Conservation (phyloP, 2,888 invertebrate species). For the Pyrocoelia pectoralis region DNA sequence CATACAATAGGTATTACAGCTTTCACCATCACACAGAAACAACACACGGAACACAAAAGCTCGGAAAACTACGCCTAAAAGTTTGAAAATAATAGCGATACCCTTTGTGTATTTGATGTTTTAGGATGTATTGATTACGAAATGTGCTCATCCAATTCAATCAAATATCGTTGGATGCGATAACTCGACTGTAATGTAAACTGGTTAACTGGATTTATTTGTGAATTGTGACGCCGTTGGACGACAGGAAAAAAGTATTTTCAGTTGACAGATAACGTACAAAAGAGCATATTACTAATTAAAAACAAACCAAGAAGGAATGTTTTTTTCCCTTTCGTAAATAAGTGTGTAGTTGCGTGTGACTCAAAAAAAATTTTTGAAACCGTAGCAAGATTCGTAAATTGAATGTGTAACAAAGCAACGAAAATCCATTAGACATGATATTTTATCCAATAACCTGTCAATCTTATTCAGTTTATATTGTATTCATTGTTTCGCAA, state of each 20-base stretch:
- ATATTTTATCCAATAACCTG: constrained; percentile 12
- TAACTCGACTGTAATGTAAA: constrained; percentile 11
- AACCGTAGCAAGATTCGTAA: neutral
- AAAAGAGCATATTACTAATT: no score
- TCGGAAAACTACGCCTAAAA: constrained; percentile 32
- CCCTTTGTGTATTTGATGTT: constrained; percentile 29
- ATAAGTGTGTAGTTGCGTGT: neutral
- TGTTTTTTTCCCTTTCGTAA: neutral
- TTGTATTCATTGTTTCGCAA: constrained; percentile 2
- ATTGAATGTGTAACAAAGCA: constrained; percentile 10
- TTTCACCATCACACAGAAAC: constrained; percentile 30
- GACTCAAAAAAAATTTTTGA: neutral
- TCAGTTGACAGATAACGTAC: no score
- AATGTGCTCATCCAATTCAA: constrained; percentile 28
- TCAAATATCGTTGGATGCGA: constrained; percentile 22
- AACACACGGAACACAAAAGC: constrained; percentile 26
- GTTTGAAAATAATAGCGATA: constrained; percentile 25
- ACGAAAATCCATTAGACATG: constrained; percentile 19
- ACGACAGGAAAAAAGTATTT: neutral
- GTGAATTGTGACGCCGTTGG: neutral
- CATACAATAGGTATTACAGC: constrained; percentile 22
- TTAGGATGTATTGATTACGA: constrained; percentile 20
- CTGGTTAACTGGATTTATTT: constrained; percentile 16
- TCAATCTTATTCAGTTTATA: constrained; percentile 6
- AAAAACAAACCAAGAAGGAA: neutral